Base-by-base conservation (phyloP, 2,797 vertebrate genomes). In the Babyrousa celebensis region DNA sequence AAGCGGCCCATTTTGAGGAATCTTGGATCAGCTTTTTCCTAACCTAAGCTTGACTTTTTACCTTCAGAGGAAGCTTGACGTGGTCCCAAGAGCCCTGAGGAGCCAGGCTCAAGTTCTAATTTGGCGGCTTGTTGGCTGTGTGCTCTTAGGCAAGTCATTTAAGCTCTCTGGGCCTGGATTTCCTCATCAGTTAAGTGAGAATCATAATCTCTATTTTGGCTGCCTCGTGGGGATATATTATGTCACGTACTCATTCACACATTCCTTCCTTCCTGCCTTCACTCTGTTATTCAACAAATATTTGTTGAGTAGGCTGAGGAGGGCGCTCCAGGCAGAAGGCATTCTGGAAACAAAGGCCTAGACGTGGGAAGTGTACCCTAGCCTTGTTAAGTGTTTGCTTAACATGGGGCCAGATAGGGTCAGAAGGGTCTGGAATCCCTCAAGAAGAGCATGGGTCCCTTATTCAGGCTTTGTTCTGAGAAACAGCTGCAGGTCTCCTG, bases 1-100 rank as follows among this genome's bases (percentile, higher is more conserved):
- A 91, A 74, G 79, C 54, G 84, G 85, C 84, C 75, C 89, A 93
- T 96, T 96, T 89, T 94, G 94, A 97, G 89, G 95, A 96, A 94
- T 96, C 85, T 92, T 95, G 72, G 78, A 72, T 86, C 75, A 67
- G n/a, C 56, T 89, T n/a, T 67, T 96, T 91, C 72, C 36, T 80
- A 86, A 56, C 58, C 65, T 48, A 60, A 89, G 68, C 85, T 72
- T 74, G 87, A 75, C 25, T 96, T 93, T 97, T 63, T 79, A 84
- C n/a, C 29, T 67, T n/a, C 36, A 48, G 60, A 84, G 68, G 71
- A 93, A 84, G 77, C 18, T 72, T 56, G 18, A 67, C 29, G 25
- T 92, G 52, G 62, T 68, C 82, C 82, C 75, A 91, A 94, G 84
- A 36, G 52, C 72, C 78, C 20, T 4, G 32, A 95, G 65, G 71